Evolutionary conservation across 2,113 vertebrate species (phyloP).

Genomic region (Myiagra hebetior): DNA sequence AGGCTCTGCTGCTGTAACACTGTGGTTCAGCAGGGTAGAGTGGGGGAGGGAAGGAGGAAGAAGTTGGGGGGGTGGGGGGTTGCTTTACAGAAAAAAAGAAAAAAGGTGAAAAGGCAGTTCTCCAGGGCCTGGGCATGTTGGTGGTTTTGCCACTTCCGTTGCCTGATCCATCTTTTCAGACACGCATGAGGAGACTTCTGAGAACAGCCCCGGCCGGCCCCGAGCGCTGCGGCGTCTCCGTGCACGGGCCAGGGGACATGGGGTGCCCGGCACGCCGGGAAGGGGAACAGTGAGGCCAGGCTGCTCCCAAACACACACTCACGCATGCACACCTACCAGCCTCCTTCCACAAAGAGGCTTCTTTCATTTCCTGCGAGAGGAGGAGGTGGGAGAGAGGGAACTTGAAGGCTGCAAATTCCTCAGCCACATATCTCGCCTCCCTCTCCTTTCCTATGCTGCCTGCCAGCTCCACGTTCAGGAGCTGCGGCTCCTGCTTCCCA

Average conservation of each 20-base stretch:
- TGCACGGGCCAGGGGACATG: neutral
- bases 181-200: neutral
- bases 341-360: constrained; percentile 19
- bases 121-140: neutral
- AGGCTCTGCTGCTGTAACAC: neutral
- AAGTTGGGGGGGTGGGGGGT: neutral
- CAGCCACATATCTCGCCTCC: constrained; percentile 26
- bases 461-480: neutral
- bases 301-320: neutral
- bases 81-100: neutral
- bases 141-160: neutral
- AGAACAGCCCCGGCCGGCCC: neutral
- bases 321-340: neutral
- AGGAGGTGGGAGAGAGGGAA: constrained; percentile 36
- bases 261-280: fast-evolving
- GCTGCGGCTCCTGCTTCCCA: neutral
- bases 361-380: constrained; percentile 1
- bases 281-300: neutral
- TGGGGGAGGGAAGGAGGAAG: neutral
- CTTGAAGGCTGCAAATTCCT: constrained; percentile 36
- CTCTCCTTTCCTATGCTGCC: neutral
- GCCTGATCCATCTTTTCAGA: constrained; percentile 45
- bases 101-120: neutral
- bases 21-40: neutral
- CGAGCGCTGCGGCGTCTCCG: fast-evolving